These are phyloP conservation scores for Tetraneura akinire DNA, from an alignment of 1,140 invertebrate species.

Conservation along the genomic window DNA sequence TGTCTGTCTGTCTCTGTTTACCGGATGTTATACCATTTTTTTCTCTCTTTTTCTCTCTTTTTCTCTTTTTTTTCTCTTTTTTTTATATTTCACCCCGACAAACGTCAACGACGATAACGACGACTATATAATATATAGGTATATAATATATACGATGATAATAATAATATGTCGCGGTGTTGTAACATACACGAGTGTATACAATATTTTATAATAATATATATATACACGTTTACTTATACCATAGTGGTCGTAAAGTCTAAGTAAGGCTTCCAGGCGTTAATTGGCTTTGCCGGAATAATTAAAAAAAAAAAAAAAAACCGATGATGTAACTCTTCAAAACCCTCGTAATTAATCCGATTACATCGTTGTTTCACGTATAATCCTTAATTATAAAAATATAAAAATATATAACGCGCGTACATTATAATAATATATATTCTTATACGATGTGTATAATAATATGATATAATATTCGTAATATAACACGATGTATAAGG, in stretches of 20 bases:
- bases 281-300: slow-evolving; percentile 43
- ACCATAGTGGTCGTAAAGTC: too few species aligned
- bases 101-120: too few species aligned
- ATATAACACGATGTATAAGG: too few species aligned
- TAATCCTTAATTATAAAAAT: not conserved
- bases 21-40: not conserved
- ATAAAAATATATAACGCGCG: not conserved
- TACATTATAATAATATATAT: not conserved
- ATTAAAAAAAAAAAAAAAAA: slow-evolving; percentile 28
- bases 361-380: slow-evolving; percentile 21
- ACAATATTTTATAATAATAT: too few species aligned
- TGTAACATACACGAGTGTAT: too few species aligned
- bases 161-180: too few species aligned
- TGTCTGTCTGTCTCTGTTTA: not conserved
- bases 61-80: not conserved
- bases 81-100: not conserved
- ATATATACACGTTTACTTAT: too few species aligned
- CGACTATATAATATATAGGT: too few species aligned
- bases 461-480: too few species aligned
- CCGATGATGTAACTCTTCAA: slow-evolving; percentile 20
- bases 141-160: too few species aligned
- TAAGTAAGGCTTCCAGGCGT: slow-evolving; percentile 38
- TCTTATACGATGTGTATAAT: too few species aligned
- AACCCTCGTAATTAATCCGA: slow-evolving; percentile 38
- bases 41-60: not conserved